Conservation (phyloP, 2,797 vertebrate genomes). For the Premnoplex brunnescens region DNA sequence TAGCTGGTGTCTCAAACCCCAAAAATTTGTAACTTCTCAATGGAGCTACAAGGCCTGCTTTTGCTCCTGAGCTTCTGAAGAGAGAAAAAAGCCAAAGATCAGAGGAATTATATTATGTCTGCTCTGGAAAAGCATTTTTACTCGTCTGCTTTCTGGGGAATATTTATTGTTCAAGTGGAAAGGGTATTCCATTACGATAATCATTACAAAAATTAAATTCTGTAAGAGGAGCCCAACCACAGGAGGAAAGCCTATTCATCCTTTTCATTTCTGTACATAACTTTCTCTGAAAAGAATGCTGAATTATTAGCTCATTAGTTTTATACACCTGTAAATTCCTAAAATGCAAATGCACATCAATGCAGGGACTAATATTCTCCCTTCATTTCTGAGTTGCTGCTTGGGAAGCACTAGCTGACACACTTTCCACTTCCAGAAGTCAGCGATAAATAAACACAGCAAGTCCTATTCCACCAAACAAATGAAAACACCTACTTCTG, state of each 20-base stretch:
- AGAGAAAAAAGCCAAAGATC: not conserved
- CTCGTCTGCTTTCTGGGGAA: not conserved
- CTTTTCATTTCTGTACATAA: not conserved
- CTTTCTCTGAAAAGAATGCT: not conserved
- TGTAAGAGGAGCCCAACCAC: not conserved
- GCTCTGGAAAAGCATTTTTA: not conserved
- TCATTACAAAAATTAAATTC: constrained; percentile 13
- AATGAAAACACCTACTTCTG: constrained; percentile 54
- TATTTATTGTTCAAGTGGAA: not conserved
- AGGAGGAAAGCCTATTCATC: not conserved
- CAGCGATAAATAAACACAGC: constrained; percentile 54
- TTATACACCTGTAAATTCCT: constrained; percentile 40
- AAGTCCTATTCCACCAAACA: constrained; percentile 52
- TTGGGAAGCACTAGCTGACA: constrained; percentile 28
- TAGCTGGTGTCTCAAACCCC: not conserved
- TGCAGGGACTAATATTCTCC: constrained; percentile 28
- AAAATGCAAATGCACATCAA: constrained; percentile 34
- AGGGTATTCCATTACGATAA: not conserved
- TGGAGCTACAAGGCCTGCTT: not conserved
- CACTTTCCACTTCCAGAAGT: constrained; percentile 46
- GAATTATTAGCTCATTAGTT: constrained; percentile 23
- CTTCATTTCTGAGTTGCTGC: not conserved
- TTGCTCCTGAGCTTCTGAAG: not conserved
- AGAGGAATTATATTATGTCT: not conserved
- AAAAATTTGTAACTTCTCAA: not conserved